Conservation (phyloP, 2,797 vertebrate genomes). For the Rhadinocentrus ornatus region DNA sequence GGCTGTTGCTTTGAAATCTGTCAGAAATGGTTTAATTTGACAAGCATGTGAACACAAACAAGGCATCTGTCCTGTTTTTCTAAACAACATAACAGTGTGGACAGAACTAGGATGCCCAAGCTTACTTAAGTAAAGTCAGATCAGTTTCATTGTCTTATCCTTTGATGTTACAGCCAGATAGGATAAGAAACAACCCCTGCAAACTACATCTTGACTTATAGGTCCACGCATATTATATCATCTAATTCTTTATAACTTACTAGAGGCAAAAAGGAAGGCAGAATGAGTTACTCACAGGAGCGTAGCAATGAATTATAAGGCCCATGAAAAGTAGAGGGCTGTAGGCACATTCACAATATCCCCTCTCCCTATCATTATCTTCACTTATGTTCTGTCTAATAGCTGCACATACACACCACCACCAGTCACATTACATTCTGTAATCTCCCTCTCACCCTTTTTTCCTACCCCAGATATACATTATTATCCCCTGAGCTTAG, state of each 20-base stretch:
- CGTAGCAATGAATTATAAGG: conserved; percentile 5
- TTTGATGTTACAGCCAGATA: neutral
- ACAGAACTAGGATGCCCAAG: no score
- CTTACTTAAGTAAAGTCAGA: neutral
- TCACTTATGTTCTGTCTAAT: neutral
- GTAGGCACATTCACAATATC: neutral
- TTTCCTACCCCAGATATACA: conserved; percentile 6
- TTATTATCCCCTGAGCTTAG: conserved; percentile 26
- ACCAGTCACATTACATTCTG: conserved; percentile 14
- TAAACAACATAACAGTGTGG: neutral
- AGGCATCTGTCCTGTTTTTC: neutral
- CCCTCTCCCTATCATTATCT: neutral
- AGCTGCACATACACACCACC: conserved; percentile 2
- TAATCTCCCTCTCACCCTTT: conserved; percentile 27
- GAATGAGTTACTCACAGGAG: neutral
- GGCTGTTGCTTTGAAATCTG: neutral
- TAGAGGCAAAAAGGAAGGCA: neutral
- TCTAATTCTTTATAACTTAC: neutral
- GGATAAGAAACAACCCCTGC: neutral
- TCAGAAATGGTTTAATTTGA: neutral
- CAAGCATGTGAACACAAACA: neutral
- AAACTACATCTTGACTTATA: neutral
- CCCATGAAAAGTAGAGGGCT: neutral
- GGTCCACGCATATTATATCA: neutral
- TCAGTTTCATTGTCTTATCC: neutral